phyloP scores from a whole-genome alignment of 2,113 vertebrate genomes.

The Narcine bancroftii region DNA sequence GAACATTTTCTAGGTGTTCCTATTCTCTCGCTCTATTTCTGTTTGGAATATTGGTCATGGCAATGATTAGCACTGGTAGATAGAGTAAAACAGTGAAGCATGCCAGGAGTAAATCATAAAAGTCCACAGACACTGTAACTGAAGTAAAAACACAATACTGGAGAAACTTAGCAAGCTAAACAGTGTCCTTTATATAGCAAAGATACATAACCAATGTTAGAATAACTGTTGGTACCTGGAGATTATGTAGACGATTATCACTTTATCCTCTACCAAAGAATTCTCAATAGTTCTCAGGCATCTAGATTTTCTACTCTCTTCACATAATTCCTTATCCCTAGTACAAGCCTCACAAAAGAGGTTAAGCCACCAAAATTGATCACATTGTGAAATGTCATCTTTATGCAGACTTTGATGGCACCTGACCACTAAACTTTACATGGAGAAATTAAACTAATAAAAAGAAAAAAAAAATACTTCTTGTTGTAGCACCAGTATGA shows the following conservation, averaged over 20 bases:
- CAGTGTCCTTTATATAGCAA: too few species aligned
- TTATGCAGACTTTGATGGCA: background rate
- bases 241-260: background rate
- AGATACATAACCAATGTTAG: too few species aligned
- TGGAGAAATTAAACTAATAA: constrained; percentile 33
- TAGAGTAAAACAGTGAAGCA: background rate
- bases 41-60: background rate
- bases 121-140: too few species aligned
- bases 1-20: background rate
- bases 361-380: background rate
- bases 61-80: background rate
- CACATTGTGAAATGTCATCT: background rate
- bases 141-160: too few species aligned
- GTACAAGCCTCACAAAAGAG: background rate
- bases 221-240: background rate
- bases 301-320: background rate
- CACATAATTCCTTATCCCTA: background rate
- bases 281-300: too few species aligned
- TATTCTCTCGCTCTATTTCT: background rate
- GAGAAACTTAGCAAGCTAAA: too few species aligned
- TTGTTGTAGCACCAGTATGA: background rate
- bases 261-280: background rate
- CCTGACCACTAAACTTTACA: background rate
- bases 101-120: too few species aligned
- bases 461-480: background rate